A percentile compares a stretch with the other conserved stretches of the same genome.
Evolutionary conservation across 1,140 invertebrate genomes (phyloP).

Genomic region (Schlechtendalia chinensis): DNA sequence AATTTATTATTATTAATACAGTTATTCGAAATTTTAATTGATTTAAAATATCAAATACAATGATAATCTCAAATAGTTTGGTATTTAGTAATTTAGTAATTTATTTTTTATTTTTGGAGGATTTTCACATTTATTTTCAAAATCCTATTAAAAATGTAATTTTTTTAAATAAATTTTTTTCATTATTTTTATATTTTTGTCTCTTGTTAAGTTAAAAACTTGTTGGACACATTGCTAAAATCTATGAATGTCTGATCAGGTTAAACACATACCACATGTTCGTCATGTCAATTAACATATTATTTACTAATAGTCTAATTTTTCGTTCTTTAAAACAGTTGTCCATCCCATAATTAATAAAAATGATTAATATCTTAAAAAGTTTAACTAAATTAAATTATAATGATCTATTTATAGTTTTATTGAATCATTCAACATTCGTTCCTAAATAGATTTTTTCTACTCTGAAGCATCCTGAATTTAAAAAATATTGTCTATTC

Average conservation of each 20-base stretch:
- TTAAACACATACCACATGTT: too few relatives aligned
- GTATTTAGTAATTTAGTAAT: not conserved
- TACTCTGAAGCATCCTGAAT: constrained; percentile 14
- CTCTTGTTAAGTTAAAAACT: too few relatives aligned
- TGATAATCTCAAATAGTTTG: not conserved
- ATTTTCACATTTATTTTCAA: constrained; percentile 16
- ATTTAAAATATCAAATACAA: not conserved
- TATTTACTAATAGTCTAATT: too few relatives aligned
- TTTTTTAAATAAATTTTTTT: too few relatives aligned
- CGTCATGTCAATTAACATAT: too few relatives aligned
- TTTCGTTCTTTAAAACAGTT: too few relatives aligned
- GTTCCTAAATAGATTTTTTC: not conserved
- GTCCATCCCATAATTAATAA: too few relatives aligned
- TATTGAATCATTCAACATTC: not conserved
- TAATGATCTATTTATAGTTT: constrained; percentile 19
- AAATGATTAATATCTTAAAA: too few relatives aligned
- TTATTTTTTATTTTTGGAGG: not conserved
- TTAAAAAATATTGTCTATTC: constrained; percentile 20
- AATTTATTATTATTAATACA: not conserved
- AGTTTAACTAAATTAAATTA: not conserved
- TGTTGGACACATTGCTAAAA: too few relatives aligned
- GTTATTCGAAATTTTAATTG: not conserved
- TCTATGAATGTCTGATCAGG: too few relatives aligned
- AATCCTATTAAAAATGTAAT: not conserved
- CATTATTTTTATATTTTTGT: too few relatives aligned